Evolutionary conservation across 2,797 vertebrate species (phyloP).

Genomic region (Iguana delicatissima): DNA sequence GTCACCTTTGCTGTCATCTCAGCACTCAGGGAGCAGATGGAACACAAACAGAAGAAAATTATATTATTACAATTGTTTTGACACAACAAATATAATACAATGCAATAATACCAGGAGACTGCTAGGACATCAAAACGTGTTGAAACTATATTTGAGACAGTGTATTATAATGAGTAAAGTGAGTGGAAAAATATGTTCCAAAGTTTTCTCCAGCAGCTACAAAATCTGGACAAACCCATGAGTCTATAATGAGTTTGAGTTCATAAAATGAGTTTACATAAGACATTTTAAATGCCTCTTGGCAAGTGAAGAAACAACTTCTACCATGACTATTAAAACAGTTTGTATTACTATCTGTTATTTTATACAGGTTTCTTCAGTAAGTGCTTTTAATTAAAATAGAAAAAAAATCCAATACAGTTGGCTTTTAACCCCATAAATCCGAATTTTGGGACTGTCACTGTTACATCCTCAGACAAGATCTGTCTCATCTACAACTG

Average conservation of each 20-base stretch:
- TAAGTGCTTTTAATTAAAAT: background rate
- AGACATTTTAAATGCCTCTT: background rate
- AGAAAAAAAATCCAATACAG: background rate
- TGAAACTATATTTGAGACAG: background rate
- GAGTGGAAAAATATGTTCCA: background rate
- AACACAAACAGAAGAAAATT: slow-evolving; percentile 18
- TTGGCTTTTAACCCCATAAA: background rate
- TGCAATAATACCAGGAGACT: background rate
- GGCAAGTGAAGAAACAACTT: background rate
- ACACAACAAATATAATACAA: background rate
- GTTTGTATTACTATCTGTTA: background rate
- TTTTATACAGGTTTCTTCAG: background rate
- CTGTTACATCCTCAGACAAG: background rate
- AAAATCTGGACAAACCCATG: background rate
- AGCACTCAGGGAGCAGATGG: background rate
- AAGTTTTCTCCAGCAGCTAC: background rate
- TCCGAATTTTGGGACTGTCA: background rate
- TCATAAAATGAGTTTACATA: background rate
- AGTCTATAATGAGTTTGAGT: background rate
- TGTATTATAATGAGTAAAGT: background rate
- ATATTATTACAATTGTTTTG: slow-evolving; percentile 13
- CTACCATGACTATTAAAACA: background rate
- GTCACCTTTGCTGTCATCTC: slow-evolving; percentile 15
- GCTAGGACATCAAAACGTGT: slow-evolving; percentile 1
- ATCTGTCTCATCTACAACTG: background rate